Evolutionary conservation across 2,888 invertebrate genomes (phyloP).

Genomic region (Masnerella sp.): DNA sequence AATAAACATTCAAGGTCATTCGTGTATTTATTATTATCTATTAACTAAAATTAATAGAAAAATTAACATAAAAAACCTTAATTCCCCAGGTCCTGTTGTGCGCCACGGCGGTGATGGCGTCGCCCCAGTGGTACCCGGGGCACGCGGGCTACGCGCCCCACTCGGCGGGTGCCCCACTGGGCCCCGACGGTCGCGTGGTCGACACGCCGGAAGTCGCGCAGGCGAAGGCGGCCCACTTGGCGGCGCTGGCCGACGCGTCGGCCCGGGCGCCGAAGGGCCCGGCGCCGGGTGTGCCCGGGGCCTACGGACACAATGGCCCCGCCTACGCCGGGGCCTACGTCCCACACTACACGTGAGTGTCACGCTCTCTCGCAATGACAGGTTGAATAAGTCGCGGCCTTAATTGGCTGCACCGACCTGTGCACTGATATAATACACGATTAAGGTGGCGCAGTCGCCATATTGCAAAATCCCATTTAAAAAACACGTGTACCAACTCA

Average conservation of each 20-base stretch:
- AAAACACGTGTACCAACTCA: too few species aligned
- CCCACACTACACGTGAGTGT: constrained; percentile 56
- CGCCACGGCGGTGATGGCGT: constrained; percentile 36
- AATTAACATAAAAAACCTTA: constrained; percentile 8
- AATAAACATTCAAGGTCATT: too few species aligned
- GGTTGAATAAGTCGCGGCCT: constrained; percentile 33
- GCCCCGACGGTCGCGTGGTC: constrained; percentile 70
- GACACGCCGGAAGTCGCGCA: constrained; percentile 74
- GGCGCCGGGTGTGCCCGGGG: constrained; percentile 26
- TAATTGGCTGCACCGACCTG: constrained; percentile 21
- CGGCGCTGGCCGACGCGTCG: constrained; percentile 71
- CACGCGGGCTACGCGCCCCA: constrained; percentile 54
- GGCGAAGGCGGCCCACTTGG: constrained; percentile 71
- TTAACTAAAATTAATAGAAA: too few species aligned
- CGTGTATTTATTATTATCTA: too few species aligned
- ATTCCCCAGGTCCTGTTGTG: constrained; percentile 36
- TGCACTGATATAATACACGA: constrained; percentile 3
- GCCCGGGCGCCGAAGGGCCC: constrained; percentile 69
- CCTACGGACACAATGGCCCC: constrained; percentile 42
- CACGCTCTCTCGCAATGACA: constrained; percentile 10
- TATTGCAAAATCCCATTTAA: too few species aligned
- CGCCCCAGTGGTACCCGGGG: constrained; percentile 64
- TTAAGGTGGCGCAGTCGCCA: too few species aligned
- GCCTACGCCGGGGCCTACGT: constrained; percentile 50
- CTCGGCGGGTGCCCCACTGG: constrained; percentile 65